Evolutionary conservation across 2,888 invertebrate species (phyloP).

Genomic region (Sphecodes monilicornis): DNA sequence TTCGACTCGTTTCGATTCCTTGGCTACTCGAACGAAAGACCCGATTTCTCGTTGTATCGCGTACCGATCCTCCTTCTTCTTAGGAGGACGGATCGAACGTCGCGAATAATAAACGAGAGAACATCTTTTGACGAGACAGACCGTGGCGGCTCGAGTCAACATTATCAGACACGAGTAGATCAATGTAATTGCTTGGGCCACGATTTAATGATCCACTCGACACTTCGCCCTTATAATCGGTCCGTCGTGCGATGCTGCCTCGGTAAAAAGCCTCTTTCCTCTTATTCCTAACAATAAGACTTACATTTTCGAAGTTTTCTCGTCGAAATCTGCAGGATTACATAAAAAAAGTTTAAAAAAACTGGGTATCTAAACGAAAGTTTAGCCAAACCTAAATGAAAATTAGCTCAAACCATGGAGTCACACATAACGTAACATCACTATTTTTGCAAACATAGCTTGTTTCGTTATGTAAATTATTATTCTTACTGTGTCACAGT

Average conservation of each 20-base stretch:
- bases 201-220: slow-evolving; percentile 73
- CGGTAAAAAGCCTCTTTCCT: slow-evolving; percentile 21
- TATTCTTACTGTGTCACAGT: too few species aligned
- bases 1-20: slow-evolving; percentile 50
- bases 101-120: slow-evolving; percentile 56
- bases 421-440: too few species aligned
- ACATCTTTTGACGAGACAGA: slow-evolving; percentile 38
- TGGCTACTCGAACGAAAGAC: slow-evolving; percentile 43
- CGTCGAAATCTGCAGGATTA: too few species aligned
- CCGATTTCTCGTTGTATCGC: slow-evolving; percentile 21
- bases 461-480: too few species aligned
- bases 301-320: too few species aligned
- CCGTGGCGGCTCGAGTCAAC: slow-evolving; percentile 64
- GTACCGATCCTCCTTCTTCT: slow-evolving; percentile 15
- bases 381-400: too few species aligned
- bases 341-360: too few species aligned
- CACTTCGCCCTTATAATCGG: slow-evolving; percentile 42
- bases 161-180: slow-evolving; percentile 64
- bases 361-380: too few species aligned
- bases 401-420: too few species aligned
- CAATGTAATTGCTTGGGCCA: slow-evolving; percentile 66
- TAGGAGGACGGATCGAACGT: slow-evolving; percentile 36
- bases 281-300: too few species aligned
- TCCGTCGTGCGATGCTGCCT: slow-evolving; percentile 23
- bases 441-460: too few species aligned